phyloP scores from a whole-genome alignment of 2,797 vertebrate species.

The Sebastes nivosus region DNA sequence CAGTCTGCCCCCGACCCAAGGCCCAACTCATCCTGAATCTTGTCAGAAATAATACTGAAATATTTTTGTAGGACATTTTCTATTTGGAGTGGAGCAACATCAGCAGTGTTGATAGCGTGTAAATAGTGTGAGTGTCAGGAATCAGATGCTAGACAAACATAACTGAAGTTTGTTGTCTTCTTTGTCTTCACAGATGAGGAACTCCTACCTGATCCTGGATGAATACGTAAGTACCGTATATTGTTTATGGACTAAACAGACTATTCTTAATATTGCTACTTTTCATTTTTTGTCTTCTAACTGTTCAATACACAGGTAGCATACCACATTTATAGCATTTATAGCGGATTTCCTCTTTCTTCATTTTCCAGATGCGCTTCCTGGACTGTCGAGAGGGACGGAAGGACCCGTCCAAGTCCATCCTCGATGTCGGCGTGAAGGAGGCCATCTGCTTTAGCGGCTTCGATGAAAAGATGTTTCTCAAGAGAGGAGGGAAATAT shows the following conservation, averaged over 20 bases:
- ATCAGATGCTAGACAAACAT: neutral
- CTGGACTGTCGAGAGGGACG: conserved; percentile 90
- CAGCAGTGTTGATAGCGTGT: neutral
- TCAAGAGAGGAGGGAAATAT: conserved; percentile 92
- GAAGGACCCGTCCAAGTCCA: conserved; percentile 94
- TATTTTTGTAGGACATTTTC: neutral
- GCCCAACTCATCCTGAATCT: neutral
- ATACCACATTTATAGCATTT: neutral
- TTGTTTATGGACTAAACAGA: neutral
- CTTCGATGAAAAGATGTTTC: conserved; percentile 95
- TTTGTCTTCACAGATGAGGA: conserved; percentile 88
- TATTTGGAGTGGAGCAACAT: neutral
- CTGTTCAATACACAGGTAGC: neutral
- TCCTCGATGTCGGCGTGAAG: conserved; percentile 91
- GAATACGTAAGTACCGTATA: conserved; percentile 91
- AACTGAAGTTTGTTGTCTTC: neutral
- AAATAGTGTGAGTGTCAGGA: neutral
- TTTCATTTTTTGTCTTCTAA: neutral
- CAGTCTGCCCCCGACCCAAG: too few species aligned
- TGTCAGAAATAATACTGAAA: neutral
- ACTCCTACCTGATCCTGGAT: conserved; percentile 96
- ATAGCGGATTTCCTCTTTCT: neutral
- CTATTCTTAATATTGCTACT: neutral
- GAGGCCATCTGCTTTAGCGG: conserved; percentile 92
- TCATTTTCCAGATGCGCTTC: conserved; percentile 90